Conservation (phyloP, 2,113 vertebrate species). For the Plecotus auritus region DNA sequence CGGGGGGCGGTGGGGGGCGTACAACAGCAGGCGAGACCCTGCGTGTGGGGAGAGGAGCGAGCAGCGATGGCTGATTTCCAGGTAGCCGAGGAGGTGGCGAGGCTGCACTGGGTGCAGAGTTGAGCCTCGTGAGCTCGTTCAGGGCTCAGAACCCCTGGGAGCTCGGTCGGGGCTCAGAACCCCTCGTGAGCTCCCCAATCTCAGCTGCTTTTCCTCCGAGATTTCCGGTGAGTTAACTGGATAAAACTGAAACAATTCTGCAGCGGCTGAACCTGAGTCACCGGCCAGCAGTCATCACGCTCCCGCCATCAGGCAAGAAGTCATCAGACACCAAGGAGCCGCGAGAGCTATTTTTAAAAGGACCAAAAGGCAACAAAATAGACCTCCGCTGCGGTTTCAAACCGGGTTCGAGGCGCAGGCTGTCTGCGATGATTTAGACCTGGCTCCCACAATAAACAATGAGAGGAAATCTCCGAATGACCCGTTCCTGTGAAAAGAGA, state of each 20-base stretch:
- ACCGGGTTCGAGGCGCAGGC: neutral
- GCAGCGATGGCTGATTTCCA: neutral
- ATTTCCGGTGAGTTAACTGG: neutral
- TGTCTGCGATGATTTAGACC: neutral
- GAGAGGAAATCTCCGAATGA: conserved; percentile 5
- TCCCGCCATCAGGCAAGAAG: neutral
- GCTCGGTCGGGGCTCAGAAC: neutral
- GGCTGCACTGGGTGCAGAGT: neutral
- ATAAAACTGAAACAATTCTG: neutral
- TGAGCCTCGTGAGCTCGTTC: neutral
- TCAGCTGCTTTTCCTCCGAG: neutral
- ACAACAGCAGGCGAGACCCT: neutral
- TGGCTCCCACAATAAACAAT: neutral
- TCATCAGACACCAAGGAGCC: neutral
- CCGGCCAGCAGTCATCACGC: neutral
- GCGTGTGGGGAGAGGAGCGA: neutral
- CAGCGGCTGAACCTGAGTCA: neutral
- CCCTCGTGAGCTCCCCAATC: neutral
- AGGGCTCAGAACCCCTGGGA: neutral
- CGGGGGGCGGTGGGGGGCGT: too few species aligned
- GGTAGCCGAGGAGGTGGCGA: too few species aligned
- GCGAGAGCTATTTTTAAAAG: neutral
- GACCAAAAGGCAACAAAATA: neutral
- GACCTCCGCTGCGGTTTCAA: neutral
- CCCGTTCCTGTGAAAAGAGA: neutral